Base-by-base conservation (phyloP, 2,888 invertebrate species). In the Anoncus sp. region DNA sequence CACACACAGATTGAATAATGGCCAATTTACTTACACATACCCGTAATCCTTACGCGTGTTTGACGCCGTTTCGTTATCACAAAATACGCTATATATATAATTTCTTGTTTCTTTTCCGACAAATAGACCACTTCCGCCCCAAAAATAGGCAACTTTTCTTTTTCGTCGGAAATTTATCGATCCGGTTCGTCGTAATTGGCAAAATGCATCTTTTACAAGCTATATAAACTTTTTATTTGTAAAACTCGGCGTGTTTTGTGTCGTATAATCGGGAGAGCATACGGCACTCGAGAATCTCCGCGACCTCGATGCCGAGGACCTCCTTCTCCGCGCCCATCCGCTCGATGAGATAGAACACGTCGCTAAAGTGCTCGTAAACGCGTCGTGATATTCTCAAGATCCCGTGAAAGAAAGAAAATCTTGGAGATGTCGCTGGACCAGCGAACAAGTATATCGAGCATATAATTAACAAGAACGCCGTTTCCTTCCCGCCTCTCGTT, bases 1-100 rank as follows among this genome's bases (percentile, higher is more conserved):
- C 65, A 51, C 51, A 77, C 66, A 81, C 71, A 79, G 77, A 84
- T 83, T 84, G 83, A 71, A 84, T 84, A 84, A 84, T 82, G 66
- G 80, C 77, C 78, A 79, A 82, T 81, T 79, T 79, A 70, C 80
- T 51, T 79, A 81, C 80, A 82, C 67, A 70, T 57, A 74, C 45
- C 60, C 80, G 63, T 63, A 73, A 70, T 67, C 65, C 63, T 75
- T 77, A 79, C 73, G n/a, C n/a, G 81, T 81, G 81, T 72, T 84
- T 81, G 81, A 82, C 79, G 80, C 77, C 80, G 75, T 81, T 78
- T 67, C 72, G 79, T 83, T 83, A 79, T 59, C 49, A 70, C 40
- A 18, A 74, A 71, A 77, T 59, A 65, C n/a, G 51, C 16, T n/a
- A 49, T 31, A 24, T 9, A 20, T 38, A 35, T 35, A n/a, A 49